Evolutionary conservation across 2,888 invertebrate species (phyloP).

Genomic region (Tetropium fuscum): DNA sequence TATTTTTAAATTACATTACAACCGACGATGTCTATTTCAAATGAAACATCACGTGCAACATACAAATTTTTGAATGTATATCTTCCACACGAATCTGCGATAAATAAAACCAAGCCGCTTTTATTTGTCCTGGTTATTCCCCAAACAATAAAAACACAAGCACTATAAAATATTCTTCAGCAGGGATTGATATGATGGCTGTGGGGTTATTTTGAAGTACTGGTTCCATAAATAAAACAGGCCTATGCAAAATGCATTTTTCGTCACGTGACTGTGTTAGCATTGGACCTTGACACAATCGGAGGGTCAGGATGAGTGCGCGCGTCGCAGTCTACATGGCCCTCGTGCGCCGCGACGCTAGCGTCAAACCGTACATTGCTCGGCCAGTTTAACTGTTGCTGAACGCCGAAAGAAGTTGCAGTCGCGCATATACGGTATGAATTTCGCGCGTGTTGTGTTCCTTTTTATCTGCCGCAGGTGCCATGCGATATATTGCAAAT

Average conservation of each 20-base stretch:
- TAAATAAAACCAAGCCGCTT: neutral
- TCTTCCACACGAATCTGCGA: neutral
- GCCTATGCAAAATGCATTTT: slow-evolving; percentile 58
- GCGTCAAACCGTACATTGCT: slow-evolving; percentile 51
- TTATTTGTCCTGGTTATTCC: neutral
- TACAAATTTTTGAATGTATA: too few species aligned
- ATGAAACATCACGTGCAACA: too few species aligned
- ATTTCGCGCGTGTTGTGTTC: slow-evolving; percentile 21
- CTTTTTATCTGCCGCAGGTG: too few species aligned
- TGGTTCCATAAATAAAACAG: slow-evolving; percentile 37
- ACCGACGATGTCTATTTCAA: too few species aligned
- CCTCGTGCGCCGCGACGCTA: slow-evolving; percentile 60
- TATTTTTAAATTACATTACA: too few species aligned
- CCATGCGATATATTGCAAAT: too few species aligned
- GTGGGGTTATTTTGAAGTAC: neutral
- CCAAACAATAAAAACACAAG: slow-evolving; percentile 3
- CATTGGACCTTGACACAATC: slow-evolving; percentile 63
- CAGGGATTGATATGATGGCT: neutral
- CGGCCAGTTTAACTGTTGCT: slow-evolving; percentile 61
- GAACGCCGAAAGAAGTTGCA: slow-evolving; percentile 31
- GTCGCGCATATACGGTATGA: slow-evolving; percentile 6
- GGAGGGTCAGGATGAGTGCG: slow-evolving; percentile 61
- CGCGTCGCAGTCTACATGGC: slow-evolving; percentile 68
- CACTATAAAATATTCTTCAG: slow-evolving; percentile 8
- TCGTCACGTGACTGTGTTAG: slow-evolving; percentile 58